phyloP scores from a whole-genome alignment of 1,140 invertebrate species.

The Vanessa tameamea region DNA sequence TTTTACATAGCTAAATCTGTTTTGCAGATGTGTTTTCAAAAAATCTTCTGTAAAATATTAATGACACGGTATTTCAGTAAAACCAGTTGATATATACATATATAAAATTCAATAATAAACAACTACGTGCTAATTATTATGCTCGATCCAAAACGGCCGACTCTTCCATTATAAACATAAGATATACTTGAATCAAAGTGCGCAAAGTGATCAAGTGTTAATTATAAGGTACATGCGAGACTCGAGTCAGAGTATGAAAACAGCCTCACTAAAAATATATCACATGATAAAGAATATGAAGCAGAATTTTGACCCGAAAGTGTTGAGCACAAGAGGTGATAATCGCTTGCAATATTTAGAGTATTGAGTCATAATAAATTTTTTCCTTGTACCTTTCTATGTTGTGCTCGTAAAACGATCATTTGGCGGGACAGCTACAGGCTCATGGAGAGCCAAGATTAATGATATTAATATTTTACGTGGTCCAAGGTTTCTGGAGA shows the following conservation, averaged over 20 bases:
- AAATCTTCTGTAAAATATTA: neutral
- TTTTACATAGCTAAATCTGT: too few relatives aligned
- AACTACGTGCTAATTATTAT: slow-evolving; percentile 29
- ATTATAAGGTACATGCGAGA: slow-evolving; percentile 41
- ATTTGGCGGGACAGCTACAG: slow-evolving; percentile 30
- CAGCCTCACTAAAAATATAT: neutral
- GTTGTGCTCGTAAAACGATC: slow-evolving; percentile 39
- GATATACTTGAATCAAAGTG: slow-evolving; percentile 42
- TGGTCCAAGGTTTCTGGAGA: slow-evolving; percentile 3
- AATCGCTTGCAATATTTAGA: slow-evolving; percentile 22
- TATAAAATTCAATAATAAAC: slow-evolving; percentile 5
- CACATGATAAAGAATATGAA: neutral
- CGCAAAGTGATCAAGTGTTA: slow-evolving; percentile 45
- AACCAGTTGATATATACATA: neutral
- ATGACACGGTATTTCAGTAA: neutral
- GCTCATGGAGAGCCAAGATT: slow-evolving; percentile 35
- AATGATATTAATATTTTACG: slow-evolving; percentile 37
- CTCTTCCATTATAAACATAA: slow-evolving; percentile 38
- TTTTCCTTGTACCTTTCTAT: slow-evolving; percentile 18
- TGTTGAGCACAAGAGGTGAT: slow-evolving; percentile 10
- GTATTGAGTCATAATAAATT: neutral
- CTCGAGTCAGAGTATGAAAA: slow-evolving; percentile 15
- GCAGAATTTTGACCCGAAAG: slow-evolving; percentile 26
- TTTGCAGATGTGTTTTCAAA: too few relatives aligned
- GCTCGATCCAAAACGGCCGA: slow-evolving; percentile 32